Conservation (phyloP, 2,888 invertebrate genomes). For the Sicus ferrugineus region DNA sequence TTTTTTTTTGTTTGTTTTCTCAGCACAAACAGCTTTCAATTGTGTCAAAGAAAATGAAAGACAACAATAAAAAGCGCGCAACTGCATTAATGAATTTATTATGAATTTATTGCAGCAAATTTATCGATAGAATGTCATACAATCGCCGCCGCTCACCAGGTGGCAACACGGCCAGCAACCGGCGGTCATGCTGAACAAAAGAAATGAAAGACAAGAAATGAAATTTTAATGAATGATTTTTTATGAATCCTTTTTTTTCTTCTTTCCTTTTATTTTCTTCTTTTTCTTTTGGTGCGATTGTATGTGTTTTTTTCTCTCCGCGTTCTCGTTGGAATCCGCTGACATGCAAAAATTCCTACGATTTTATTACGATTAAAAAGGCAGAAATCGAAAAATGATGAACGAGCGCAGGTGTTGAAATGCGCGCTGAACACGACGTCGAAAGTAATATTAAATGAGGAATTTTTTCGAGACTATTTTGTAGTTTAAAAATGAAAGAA, state of each 20-base stretch:
- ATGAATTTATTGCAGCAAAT: slow-evolving; percentile 27
- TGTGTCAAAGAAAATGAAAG: slow-evolving; percentile 3
- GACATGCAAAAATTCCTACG: not conserved
- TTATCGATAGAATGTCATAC: slow-evolving; percentile 25
- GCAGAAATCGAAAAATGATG: slow-evolving; percentile 21
- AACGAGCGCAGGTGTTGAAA: slow-evolving; percentile 22
- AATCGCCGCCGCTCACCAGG: not conserved
- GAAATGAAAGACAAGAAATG: not conserved
- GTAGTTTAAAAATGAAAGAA: no score
- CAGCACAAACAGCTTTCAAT: not conserved
- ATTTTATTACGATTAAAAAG: slow-evolving; percentile 18
- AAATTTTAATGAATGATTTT: not conserved
- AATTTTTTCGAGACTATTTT: no score
- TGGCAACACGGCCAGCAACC: not conserved
- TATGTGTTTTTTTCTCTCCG: not conserved
- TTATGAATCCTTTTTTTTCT: not conserved
- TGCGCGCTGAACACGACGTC: no score
- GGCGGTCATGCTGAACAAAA: not conserved
- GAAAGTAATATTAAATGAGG: no score
- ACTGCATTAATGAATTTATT: slow-evolving; percentile 31
- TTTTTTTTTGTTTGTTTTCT: not conserved
- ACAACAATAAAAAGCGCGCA: slow-evolving; percentile 1
- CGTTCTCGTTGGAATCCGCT: not conserved
- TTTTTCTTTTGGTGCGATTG: not conserved
- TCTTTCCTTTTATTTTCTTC: not conserved